Evolutionary conservation across 2,888 invertebrate genomes (phyloP).

Genomic region (Chrysina gloriosa): DNA sequence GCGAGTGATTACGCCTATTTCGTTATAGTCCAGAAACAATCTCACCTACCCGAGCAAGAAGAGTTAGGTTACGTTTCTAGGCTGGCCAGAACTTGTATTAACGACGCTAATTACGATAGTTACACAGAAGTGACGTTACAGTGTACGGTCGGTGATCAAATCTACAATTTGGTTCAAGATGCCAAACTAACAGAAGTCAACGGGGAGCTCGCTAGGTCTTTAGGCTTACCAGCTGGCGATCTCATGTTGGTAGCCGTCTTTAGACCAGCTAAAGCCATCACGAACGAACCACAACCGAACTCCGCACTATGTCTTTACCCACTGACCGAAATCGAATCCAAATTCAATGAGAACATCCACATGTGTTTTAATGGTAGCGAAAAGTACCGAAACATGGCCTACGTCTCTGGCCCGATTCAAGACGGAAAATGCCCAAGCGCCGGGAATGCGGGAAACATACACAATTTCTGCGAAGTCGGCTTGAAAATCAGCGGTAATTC

Average conservation of each 20-base stretch:
- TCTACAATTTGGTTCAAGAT: slow-evolving; percentile 93
- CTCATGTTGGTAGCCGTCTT: slow-evolving; percentile 89
- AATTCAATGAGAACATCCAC: slow-evolving; percentile 96
- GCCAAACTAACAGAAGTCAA: slow-evolving; percentile 90
- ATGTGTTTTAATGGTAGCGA: slow-evolving; percentile 97
- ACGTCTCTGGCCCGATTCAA: slow-evolving; percentile 90
- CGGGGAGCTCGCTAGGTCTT: slow-evolving; percentile 81
- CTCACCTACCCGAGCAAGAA: slow-evolving; percentile 88
- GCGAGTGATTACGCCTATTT: slow-evolving; percentile 96
- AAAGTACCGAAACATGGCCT: slow-evolving; percentile 91
- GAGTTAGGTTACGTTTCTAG: slow-evolving; percentile 91
- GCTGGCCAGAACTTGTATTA: slow-evolving; percentile 92
- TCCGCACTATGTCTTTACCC: slow-evolving; percentile 96
- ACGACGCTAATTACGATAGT: slow-evolving; percentile 94
- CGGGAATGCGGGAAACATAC: slow-evolving; percentile 89
- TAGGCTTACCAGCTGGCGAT: slow-evolving; percentile 83
- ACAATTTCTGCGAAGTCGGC: slow-evolving; percentile 92
- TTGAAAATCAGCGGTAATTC: slow-evolving; percentile 91
- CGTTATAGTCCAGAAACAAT: slow-evolving; percentile 93
- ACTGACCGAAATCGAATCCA: slow-evolving; percentile 88
- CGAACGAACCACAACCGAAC: slow-evolving; percentile 82
- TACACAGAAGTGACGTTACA: slow-evolving; percentile 96
- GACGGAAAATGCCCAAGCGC: slow-evolving; percentile 92
- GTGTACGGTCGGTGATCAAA: slow-evolving; percentile 78
- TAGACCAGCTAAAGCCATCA: slow-evolving; percentile 89